Base-by-base conservation (phyloP, 1,140 invertebrate species). In the Teleogryllus occipitalis region DNA sequence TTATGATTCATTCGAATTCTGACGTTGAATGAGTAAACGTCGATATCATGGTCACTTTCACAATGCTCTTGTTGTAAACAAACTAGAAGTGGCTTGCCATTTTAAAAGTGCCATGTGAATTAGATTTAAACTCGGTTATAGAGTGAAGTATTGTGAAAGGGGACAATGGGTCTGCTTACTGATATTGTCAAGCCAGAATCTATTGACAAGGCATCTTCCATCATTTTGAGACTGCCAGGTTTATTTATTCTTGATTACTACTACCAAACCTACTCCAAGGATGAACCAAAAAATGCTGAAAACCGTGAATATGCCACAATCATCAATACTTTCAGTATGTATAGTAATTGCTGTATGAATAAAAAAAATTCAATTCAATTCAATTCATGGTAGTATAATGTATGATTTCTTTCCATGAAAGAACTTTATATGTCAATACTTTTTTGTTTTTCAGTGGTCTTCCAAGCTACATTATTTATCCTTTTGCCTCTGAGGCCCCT, bases 241-340 rank as follows among this genome's bases (percentile, higher is more conserved):
- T 84, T 89, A 10, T 88, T 89, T 81, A 84, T 90, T 6, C 84
- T 89, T 49, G 88, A 90, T 82, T 85, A 86, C 47, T 89, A 87
- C 87, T 89, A 85, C 83, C 85, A 87, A 76, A 84, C 8, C 80
- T 82, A 75, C 21, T 75, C 74, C n/a, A 75, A 75, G n/a, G n/a
- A 75, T 39, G 74, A 75, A 75, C 14, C 8, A 10, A 39, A 75
- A 75, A n/a, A 75, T 10, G 10, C 21, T 8, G 27, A 22, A 75
- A 22, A 75, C n/a, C n/a, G 74, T 22, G 27, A 75, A 22, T 75
- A 22, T 39, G 8, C n/a, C 12, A 18, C n/a, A 18, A 10, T 75
- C 12, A 22, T 22, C 8, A n/a, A 21, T 75, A 75, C 74, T 21
- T 75, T 75, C 12, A 75, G 74, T 39, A 75, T 22, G 27, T 75